These are phyloP conservation scores for Rhabdophis nuchalis DNA, from an alignment of 2,797 vertebrate species.

Conservation along the genomic window DNA sequence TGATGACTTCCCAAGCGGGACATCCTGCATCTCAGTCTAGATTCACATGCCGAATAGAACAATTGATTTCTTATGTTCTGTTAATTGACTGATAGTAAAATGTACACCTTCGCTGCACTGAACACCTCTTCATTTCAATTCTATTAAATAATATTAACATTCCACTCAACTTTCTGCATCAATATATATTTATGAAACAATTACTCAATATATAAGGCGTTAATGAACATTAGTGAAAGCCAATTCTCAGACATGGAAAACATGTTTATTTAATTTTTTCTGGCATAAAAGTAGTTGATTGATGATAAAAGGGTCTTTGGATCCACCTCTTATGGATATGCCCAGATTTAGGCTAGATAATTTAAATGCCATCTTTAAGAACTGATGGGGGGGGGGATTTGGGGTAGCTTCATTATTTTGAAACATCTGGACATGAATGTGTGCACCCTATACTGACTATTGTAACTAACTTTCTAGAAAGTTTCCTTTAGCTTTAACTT, in stretches of 20 bases:
- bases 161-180: neutral
- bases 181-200: neutral
- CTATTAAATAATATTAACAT: neutral
- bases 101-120: neutral
- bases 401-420: neutral
- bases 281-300: neutral
- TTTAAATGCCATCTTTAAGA: neutral
- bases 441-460: neutral
- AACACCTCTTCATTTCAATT: neutral
- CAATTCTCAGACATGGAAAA: neutral
- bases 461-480: neutral
- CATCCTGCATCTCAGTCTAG: neutral
- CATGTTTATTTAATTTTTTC: neutral
- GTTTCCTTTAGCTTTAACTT: neutral
- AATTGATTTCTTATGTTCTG: neutral
- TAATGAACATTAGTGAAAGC: neutral
- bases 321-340: neutral
- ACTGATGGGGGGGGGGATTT: neutral
- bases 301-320: neutral
- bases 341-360: neutral
- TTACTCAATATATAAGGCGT: neutral
- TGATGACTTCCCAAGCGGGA: neutral
- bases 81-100: neutral
- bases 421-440: neutral
- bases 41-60: neutral